A percentile compares a stretch with the other conserved stretches of the same genome.
Conservation (phyloP, 2,113 vertebrate genomes). For the Balaeniceps rex region DNA sequence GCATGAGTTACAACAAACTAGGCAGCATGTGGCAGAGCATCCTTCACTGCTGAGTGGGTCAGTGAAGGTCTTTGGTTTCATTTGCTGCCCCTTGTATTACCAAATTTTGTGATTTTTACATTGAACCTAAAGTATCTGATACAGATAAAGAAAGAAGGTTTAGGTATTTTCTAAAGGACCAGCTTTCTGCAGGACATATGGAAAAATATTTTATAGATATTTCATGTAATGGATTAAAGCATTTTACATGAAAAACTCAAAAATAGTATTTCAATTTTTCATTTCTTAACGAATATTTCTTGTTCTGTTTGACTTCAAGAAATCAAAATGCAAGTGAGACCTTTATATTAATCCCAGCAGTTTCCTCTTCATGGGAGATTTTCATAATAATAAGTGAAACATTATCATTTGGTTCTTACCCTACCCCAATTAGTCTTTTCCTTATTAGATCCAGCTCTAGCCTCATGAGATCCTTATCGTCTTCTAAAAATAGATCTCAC, state of each 20-base stretch:
- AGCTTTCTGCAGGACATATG: neutral
- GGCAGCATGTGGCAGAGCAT: neutral
- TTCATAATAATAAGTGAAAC: neutral
- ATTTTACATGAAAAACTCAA: neutral
- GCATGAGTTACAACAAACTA: neutral
- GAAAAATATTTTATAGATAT: neutral
- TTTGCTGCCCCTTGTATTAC: neutral
- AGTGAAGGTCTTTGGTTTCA: neutral
- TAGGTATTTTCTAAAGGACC: neutral
- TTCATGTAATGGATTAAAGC: neutral
- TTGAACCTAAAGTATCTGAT: neutral
- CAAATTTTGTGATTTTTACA: neutral
- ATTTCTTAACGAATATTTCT: neutral
- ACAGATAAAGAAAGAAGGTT: neutral
- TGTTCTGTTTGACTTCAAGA: neutral
- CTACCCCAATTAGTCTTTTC: neutral
- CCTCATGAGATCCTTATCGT: neutral
- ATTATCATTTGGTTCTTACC: neutral
- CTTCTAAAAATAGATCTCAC: neutral
- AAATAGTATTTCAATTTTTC: neutral
- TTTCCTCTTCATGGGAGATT: neutral
- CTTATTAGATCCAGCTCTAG: neutral
- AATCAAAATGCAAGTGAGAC: neutral
- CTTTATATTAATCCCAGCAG: neutral
- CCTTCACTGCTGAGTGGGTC: neutral